Evolutionary conservation across 2,113 vertebrate species (phyloP).

Genomic region (Nerophis ophidion): DNA sequence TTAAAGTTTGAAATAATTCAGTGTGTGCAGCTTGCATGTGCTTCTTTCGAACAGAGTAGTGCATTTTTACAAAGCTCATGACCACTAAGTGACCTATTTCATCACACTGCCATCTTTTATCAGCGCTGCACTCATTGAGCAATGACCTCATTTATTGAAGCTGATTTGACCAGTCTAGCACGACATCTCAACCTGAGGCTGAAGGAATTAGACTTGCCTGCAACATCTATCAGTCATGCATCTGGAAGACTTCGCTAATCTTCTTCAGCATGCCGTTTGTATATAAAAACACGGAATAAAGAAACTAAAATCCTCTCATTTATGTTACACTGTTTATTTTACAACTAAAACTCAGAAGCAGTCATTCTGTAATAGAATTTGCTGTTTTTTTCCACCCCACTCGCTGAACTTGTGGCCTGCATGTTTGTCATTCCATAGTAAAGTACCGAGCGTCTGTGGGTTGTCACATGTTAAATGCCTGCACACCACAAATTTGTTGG

Average conservation of each 20-base stretch:
- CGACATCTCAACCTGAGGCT: slow-evolving; percentile 7
- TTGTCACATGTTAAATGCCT: slow-evolving; percentile 41
- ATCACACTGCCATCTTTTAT: slow-evolving; percentile 41
- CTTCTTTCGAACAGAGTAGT: slow-evolving; percentile 26
- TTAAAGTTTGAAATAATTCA: background rate
- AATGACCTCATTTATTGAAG: slow-evolving; percentile 34
- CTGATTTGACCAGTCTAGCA: slow-evolving; percentile 30
- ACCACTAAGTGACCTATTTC: slow-evolving; percentile 48
- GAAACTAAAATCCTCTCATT: background rate
- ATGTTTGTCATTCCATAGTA: slow-evolving; percentile 64
- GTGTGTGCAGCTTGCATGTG: background rate
- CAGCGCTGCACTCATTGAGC: slow-evolving; percentile 11
- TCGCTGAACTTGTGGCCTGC: slow-evolving; percentile 44
- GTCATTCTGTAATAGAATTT: slow-evolving; percentile 13
- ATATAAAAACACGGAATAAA: background rate
- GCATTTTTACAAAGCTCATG: slow-evolving; percentile 41
- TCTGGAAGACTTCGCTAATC: background rate
- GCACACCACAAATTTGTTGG: slow-evolving; percentile 40
- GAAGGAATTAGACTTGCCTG: background rate
- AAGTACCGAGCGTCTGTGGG: slow-evolving; percentile 46
- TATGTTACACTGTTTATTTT: background rate
- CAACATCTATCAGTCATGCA: background rate
- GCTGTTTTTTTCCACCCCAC: slow-evolving; percentile 22
- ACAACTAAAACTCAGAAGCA: background rate
- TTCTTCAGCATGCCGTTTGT: background rate